Base-by-base conservation (phyloP, 1,140 invertebrate species). In the Polyergus mexicanus region DNA sequence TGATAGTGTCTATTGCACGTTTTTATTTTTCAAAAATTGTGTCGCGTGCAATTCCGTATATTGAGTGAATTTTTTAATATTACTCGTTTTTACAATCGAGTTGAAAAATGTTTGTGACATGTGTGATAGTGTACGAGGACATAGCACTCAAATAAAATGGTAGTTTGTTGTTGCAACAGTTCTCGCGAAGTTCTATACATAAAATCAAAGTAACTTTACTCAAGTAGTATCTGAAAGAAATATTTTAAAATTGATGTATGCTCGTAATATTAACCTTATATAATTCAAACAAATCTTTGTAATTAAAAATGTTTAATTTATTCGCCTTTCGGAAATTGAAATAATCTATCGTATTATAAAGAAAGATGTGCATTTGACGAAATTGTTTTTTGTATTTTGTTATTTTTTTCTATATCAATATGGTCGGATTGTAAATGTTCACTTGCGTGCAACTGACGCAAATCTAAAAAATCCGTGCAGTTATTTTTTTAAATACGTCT, bases 101-200 rank as follows among this genome's bases (percentile, higher is more conserved):
- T 19, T 72, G 54, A 72, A 83, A 83, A 83, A 72, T 83, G 78
- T 60, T 68, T 28, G 68, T 83, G 78, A 83, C 78, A 56, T 62
- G 78, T 69, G 68, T 62, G 78, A 83, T 62, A 41, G 56, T 54
- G 28, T 41, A 69, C 63, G 63, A 78, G 65, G 32, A 44, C 13
- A n/a, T 72, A 19, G 51, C 72, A 60, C 47, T 35, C 38, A 8
- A 54, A 72, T 71, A 56, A 72, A 81, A 25, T 81, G 78, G 51
- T 69, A 81, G 44, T 51, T 51, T 81, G 25, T 35, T 6, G 47
- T 69, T 28, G 10, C 51, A 28, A 28, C 44, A 41, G 13, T 60
- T 60, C 66, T 78, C 62, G n/a, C 54, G 38, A 47, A 32, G 5
- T 16, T 60, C 19, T 32, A 1, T 11, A 65, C 6, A 22, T 28